Evolutionary conservation across 53 echinoderm and acorn worm species (phyloP).

Genomic region (Pentamera pediparva): DNA sequence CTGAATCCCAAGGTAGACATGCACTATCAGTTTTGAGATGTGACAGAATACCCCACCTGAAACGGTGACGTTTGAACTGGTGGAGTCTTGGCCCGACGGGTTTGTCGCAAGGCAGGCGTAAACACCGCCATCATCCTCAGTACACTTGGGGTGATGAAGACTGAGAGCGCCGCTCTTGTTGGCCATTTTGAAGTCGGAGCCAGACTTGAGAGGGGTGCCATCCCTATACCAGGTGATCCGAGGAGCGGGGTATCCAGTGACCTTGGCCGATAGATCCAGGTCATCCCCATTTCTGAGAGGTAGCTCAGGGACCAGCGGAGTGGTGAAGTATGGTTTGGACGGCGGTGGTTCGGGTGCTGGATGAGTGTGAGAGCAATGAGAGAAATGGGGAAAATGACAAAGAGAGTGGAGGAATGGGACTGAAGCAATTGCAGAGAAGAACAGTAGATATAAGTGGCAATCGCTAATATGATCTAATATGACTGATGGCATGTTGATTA

Average conservation of each 20-base stretch:
- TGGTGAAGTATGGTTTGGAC: slow-evolving; percentile 32
- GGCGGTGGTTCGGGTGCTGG: slow-evolving; percentile 28
- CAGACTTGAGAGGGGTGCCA: slow-evolving; percentile 41
- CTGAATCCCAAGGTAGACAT: no score
- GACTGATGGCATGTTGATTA: no score
- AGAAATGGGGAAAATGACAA: background rate
- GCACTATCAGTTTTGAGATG: no score
- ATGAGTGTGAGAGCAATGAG: background rate
- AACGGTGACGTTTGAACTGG: slow-evolving; percentile 55
- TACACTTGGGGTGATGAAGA: background rate
- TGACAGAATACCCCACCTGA: slow-evolving; percentile 57
- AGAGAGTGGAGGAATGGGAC: background rate
- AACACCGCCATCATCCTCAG: slow-evolving; percentile 23
- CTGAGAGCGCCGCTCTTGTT: slow-evolving; percentile 25
- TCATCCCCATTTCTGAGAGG: slow-evolving; percentile 44
- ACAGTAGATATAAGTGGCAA: no score
- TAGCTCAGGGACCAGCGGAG: slow-evolving; percentile 29
- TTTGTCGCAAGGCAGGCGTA: slow-evolving; percentile 55
- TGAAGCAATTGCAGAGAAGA: background rate
- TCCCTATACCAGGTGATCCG: slow-evolving; percentile 67
- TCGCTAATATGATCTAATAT: no score
- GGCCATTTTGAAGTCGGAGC: slow-evolving; percentile 37
- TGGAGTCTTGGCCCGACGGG: slow-evolving; percentile 59
- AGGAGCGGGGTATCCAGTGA: slow-evolving; percentile 52
- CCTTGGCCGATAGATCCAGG: slow-evolving; percentile 40